A percentile compares a stretch with the other conserved stretches of the same genome.
These are phyloP conservation scores for Crypturellus tataupa DNA, from an alignment of 2,797 vertebrate species.

Conservation along the genomic window DNA sequence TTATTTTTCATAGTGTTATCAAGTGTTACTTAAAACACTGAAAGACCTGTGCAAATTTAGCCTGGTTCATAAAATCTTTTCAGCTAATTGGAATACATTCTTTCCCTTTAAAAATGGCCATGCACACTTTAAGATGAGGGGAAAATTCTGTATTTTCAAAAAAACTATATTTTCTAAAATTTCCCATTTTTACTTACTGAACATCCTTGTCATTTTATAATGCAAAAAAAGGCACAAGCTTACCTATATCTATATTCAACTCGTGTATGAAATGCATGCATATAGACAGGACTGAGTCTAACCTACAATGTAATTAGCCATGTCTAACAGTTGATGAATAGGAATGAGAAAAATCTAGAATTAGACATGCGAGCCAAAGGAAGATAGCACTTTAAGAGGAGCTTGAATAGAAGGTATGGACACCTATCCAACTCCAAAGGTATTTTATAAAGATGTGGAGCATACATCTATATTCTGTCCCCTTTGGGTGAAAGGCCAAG, in stretches of 20 bases:
- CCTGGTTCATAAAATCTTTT: too few species aligned
- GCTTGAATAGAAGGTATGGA: not conserved
- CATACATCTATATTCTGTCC: not conserved
- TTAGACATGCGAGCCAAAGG: not conserved
- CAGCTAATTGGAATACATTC: too few species aligned
- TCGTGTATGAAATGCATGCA: accelerated
- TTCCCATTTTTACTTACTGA: not conserved
- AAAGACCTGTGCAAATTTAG: not conserved
- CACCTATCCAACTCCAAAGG: not conserved
- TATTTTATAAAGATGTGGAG: not conserved
- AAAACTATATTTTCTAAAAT: not conserved
- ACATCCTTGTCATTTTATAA: not conserved
- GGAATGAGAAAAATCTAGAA: not conserved
- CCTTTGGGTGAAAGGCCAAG: not conserved
- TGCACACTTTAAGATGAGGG: not conserved
- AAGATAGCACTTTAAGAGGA: not conserved
- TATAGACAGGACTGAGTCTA: not conserved
- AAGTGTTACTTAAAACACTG: not conserved
- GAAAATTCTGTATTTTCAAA: not conserved
- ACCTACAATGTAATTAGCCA: not conserved
- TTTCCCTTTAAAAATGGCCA: too few species aligned
- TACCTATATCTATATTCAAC: not conserved
- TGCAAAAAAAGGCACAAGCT: not conserved
- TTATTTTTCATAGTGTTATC: not conserved
- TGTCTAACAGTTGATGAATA: not conserved